Conservation (phyloP, 2,888 invertebrate genomes). For the Napeogenes sylphis region DNA sequence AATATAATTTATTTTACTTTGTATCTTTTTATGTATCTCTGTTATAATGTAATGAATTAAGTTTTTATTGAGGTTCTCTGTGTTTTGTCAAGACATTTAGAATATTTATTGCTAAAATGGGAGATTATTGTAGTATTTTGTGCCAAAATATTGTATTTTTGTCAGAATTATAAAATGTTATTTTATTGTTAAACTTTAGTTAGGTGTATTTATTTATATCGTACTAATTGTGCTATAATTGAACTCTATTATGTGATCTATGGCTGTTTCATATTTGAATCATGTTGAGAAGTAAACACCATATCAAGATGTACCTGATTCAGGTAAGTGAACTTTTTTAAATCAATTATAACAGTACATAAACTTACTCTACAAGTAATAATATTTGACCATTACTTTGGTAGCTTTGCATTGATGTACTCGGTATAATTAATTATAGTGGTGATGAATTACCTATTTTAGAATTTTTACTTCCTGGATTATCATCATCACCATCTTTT, state of each 20-base stretch:
- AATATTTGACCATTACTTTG: too few species aligned
- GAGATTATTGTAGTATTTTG: neutral
- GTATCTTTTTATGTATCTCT: constrained; percentile 41
- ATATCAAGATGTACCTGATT: neutral
- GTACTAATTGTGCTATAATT: neutral
- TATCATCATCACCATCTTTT: too few species aligned
- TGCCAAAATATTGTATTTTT: neutral
- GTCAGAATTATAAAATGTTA: neutral
- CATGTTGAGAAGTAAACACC: constrained; percentile 6
- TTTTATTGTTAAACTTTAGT: constrained; percentile 1
- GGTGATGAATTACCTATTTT: too few species aligned
- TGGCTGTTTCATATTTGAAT: constrained; percentile 6
- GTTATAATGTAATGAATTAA: neutral
- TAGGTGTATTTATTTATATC: neutral
- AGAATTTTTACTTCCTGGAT: too few species aligned
- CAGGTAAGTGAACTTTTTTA: constrained; percentile 12
- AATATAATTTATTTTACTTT: constrained; percentile 27
- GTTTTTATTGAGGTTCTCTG: neutral
- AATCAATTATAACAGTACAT: neutral
- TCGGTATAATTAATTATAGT: too few species aligned
- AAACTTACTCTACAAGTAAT: neutral
- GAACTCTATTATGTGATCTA: neutral
- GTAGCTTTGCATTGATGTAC: too few species aligned
- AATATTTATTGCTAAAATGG: constrained; percentile 10
- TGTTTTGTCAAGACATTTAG: constrained; percentile 53